Conservation (phyloP, 2,113 vertebrate genomes). For the Neolamprologus fasciatus region DNA sequence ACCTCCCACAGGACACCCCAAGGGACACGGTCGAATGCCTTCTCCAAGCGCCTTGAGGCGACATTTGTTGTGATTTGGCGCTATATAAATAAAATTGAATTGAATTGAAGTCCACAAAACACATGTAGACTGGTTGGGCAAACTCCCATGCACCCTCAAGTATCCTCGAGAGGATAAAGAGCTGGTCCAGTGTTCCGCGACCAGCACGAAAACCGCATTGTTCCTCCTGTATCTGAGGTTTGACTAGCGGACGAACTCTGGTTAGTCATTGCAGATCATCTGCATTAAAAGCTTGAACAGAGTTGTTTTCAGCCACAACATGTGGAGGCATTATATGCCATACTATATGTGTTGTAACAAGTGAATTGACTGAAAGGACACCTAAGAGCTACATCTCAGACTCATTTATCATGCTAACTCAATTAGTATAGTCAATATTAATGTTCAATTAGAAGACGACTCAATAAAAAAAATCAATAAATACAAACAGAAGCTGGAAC, state of each 20-base stretch:
- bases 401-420: not conserved
- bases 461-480: not conserved
- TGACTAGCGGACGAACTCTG: not conserved
- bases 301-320: not conserved
- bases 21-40: no score
- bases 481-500: not conserved
- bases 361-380: not conserved
- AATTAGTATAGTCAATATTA: not conserved
- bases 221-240: no score
- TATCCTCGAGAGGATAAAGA: no score
- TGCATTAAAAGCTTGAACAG: not conserved
- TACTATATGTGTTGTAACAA: not conserved
- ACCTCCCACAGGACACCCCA: no score
- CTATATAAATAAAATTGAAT: no score
- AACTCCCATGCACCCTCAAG: no score
- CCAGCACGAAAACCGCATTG: no score
- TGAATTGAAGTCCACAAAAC: no score
- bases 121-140: no score
- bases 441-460: not conserved
- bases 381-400: not conserved
- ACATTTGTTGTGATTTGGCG: no score
- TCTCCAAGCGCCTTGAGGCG: no score
- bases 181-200: no score
- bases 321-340: not conserved
- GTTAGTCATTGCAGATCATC: not conserved